A percentile compares a stretch with the other conserved stretches of the same genome.
Evolutionary conservation across 2,888 invertebrate species (phyloP).

Genomic region (Arge pagana): DNA sequence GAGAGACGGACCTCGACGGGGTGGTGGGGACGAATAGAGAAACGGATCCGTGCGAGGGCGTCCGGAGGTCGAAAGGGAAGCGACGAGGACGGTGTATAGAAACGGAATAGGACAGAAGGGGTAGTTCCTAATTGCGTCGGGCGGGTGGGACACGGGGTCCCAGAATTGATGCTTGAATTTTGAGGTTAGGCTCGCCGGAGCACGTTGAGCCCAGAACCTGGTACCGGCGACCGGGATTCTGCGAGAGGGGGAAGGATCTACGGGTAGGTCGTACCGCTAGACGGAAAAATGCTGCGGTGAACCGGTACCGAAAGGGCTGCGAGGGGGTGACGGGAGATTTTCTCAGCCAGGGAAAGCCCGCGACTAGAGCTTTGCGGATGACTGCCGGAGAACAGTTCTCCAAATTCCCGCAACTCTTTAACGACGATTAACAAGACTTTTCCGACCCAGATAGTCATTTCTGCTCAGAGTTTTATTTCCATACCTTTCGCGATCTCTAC

Average conservation of each 20-base stretch:
- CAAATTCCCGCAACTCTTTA: too few species aligned
- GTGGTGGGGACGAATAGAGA: constrained; percentile 39
- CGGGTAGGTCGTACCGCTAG: constrained; percentile 45
- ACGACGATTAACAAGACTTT: background rate
- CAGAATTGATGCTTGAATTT: constrained; percentile 56
- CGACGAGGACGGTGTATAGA: constrained; percentile 36
- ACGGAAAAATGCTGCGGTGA: constrained; percentile 54
- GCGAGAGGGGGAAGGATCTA: constrained; percentile 34
- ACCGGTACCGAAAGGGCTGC: constrained; percentile 32
- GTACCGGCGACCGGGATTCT: background rate
- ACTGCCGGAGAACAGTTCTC: too few species aligned
- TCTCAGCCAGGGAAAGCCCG: background rate
- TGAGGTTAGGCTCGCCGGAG: constrained; percentile 51
- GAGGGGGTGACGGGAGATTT: background rate
- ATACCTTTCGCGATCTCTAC: too few species aligned
- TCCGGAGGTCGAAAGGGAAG: background rate
- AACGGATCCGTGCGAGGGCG: constrained; percentile 19
- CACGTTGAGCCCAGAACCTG: constrained; percentile 24
- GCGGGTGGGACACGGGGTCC: constrained; percentile 49
- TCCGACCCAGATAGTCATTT: too few species aligned
- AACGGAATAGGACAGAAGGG: constrained; percentile 48
- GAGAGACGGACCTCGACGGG: constrained; percentile 25
- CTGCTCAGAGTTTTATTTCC: too few species aligned
- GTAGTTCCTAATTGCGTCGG: constrained; percentile 55
- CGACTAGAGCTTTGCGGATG: too few species aligned